Evolutionary conservation across 2,888 invertebrate genomes (phyloP), one percentile per base, ranked within the genome.

Genomic region (Aphelenchoides bicaudatus): DNA sequence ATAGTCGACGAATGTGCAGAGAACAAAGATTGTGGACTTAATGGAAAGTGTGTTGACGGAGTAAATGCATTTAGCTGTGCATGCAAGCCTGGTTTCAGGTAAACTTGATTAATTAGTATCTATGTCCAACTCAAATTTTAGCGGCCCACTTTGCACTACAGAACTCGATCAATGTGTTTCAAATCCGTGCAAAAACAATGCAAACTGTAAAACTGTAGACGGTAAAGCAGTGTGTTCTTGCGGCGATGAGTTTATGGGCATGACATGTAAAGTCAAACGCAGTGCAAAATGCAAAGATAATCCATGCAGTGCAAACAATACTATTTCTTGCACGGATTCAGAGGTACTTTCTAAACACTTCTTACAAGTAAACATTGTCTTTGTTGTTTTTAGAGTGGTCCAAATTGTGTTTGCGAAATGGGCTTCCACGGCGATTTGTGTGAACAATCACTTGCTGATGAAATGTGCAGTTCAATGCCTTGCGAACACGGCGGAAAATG

Each of bases 121-220:
- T 52, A n/a, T 25, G 10, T 52, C 53, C 16, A 16, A 34, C 16
- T 19, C 59, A 0, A 72, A 72, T 0, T 76, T 70, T 58, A 63
- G 59, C 19, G 75, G 75, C 0, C 62, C 62, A 5, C 56, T 59
- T 29, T 75, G 75, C 46, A 64, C 70, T 38, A 56, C 49, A n/a
- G 67, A 68, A 25, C 56, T 68, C 43, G 69, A 75, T 31, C 61
- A 67, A 13, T 75, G 75, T 52, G 47, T 60, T 6, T 21, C 31
- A 23, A 49, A 30, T 29, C 62, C 57, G 10, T 68, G 67, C 34
- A 39, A 39, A 31, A 68, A 64, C 31, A 43, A 21, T n/a, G 66
- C 58, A n/a, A 52, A 51, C 30, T 69, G 69, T 34, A 39, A 38
- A 8, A 54, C 31, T 10, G 25, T 43, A 16, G 56, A 70, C 21